These are phyloP conservation scores for Alligator sinensis DNA, from an alignment of 2,113 vertebrate species.

Conservation along the genomic window DNA sequence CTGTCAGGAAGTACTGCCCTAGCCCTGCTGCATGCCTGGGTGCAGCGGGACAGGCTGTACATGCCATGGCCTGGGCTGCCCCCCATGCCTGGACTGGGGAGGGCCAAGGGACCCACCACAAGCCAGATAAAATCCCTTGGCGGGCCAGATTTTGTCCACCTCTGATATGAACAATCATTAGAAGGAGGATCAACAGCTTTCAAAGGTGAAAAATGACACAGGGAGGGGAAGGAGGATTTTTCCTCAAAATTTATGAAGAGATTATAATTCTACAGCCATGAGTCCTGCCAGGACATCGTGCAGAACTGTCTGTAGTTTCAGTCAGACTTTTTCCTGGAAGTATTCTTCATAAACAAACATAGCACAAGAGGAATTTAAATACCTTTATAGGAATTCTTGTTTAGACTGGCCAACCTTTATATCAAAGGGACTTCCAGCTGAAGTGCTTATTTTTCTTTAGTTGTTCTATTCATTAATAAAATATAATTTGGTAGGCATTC, in stretches of 20 bases:
- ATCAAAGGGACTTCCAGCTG: conserved; percentile 55
- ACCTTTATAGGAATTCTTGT: conserved; percentile 72
- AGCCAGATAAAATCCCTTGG: too few species aligned
- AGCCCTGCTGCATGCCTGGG: too few species aligned
- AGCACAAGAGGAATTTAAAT: conserved; percentile 64
- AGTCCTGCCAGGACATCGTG: conserved; percentile 68
- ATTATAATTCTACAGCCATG: conserved; percentile 27
- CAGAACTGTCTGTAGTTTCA: conserved; percentile 69
- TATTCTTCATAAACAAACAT: conserved; percentile 68
- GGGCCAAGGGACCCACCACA: too few species aligned
- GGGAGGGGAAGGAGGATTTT: neutral
- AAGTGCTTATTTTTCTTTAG: conserved; percentile 68
- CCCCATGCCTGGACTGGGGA: too few species aligned
- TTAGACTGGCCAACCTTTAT: conserved; percentile 71
- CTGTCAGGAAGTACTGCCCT: too few species aligned
- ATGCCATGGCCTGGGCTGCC: too few species aligned
- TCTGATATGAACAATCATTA: too few species aligned
- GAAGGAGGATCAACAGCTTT: neutral
- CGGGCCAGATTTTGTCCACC: too few species aligned
- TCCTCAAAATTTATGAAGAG: conserved; percentile 31
- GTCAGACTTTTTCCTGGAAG: conserved; percentile 69
- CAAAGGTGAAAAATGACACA: conserved; percentile 9
- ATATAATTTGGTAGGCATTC: neutral
- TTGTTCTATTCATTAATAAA: conserved; percentile 48
- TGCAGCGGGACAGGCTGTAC: too few species aligned